phyloP scores from a whole-genome alignment of 2,888 invertebrate genomes.

The Kuschelorhynchus macadamiae region DNA sequence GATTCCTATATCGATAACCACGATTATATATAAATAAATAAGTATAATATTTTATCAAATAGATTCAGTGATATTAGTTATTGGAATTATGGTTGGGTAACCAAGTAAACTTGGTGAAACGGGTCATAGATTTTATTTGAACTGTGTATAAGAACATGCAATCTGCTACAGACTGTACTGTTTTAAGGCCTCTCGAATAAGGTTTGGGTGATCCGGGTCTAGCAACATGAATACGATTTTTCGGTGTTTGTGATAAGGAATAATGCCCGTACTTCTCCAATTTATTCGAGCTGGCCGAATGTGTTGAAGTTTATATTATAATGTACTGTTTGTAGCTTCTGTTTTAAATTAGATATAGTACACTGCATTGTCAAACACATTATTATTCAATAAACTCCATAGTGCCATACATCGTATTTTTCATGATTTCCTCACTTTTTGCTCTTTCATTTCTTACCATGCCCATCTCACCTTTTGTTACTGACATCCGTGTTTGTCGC shows the following conservation, averaged over 20 bases:
- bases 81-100: constrained; percentile 45
- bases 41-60: constrained; percentile 37
- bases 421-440: constrained; percentile 55
- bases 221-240: too few species aligned
- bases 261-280: background rate
- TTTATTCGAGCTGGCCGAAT: background rate
- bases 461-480: constrained; percentile 38
- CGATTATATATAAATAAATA: constrained; percentile 22
- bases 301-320: constrained; percentile 27
- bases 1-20: background rate
- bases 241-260: too few species aligned
- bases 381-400: constrained; percentile 69
- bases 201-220: too few species aligned
- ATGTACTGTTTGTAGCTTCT: constrained; percentile 62
- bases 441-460: constrained; percentile 44
- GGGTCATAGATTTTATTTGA: constrained; percentile 49
- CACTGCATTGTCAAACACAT: constrained; percentile 69
- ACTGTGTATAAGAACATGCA: constrained; percentile 42
- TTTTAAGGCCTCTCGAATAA: constrained; percentile 5
- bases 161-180: constrained; percentile 44
- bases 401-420: constrained; percentile 69
- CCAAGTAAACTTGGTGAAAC: constrained; percentile 45
- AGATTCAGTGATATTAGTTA: constrained; percentile 50
- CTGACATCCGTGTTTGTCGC: too few species aligned
- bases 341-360: constrained; percentile 61